Conservation (phyloP, 1,140 invertebrate genomes). For the Aphaenogaster rudis region DNA sequence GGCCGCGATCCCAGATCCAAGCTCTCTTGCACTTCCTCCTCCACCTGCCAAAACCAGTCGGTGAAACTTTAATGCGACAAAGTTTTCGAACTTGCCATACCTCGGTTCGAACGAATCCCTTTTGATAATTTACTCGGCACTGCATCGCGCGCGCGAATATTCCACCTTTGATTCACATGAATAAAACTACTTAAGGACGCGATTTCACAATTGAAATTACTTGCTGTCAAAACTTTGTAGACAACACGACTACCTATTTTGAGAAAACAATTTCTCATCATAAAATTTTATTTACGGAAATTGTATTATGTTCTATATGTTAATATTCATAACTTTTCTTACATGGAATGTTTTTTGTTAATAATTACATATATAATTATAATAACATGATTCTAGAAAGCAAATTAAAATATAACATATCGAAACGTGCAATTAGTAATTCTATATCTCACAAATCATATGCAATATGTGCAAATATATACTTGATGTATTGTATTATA, state of each 20-base stretch:
- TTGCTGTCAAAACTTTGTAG: slow-evolving; percentile 4
- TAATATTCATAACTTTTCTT: slow-evolving; percentile 16
- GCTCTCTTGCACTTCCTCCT: neutral
- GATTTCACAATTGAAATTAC: slow-evolving; percentile 40
- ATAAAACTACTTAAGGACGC: slow-evolving; percentile 35
- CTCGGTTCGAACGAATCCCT: slow-evolving; percentile 14
- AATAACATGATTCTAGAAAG: neutral
- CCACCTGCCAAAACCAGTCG: slow-evolving; percentile 48
- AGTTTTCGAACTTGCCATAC: slow-evolving; percentile 62
- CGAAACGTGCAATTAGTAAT: slow-evolving; percentile 19
- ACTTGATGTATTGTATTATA: neutral
- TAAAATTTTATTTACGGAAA: neutral
- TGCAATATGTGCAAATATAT: neutral
- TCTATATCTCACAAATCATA: slow-evolving; percentile 15
- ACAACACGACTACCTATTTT: neutral
- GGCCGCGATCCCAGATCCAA: neutral
- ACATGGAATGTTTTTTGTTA: neutral
- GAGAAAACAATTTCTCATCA: neutral
- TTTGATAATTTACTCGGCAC: slow-evolving; percentile 35
- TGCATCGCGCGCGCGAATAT: neutral
- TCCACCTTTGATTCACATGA: slow-evolving; percentile 5
- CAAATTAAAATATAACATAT: slow-evolving; percentile 19
- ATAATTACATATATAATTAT: neutral
- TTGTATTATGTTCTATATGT: neutral
- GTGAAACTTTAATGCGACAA: slow-evolving; percentile 66